These are phyloP conservation scores for Macrotus californicus DNA, from an alignment of 2,113 vertebrate species.

Conservation along the genomic window DNA sequence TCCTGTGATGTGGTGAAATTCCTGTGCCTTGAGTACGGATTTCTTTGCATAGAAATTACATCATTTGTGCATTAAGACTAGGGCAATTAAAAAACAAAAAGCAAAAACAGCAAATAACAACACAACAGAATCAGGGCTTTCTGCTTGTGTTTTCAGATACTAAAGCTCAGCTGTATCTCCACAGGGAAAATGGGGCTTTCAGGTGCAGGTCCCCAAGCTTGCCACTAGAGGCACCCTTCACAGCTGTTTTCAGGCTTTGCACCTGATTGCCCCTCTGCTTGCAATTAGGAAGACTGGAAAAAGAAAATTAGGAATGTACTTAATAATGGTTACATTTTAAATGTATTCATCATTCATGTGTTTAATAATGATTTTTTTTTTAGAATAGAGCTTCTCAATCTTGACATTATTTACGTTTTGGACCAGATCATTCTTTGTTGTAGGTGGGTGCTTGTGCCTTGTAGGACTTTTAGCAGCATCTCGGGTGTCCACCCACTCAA, in stretches of 20 bases:
- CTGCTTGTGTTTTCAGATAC: rapidly evolving
- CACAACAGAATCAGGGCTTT: rapidly evolving
- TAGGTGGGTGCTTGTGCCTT: rapidly evolving
- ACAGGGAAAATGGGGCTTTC: rapidly evolving
- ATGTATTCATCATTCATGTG: neutral
- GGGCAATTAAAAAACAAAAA: neutral
- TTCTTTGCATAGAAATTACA: neutral
- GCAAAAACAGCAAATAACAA: neutral
- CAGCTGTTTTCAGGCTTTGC: neutral
- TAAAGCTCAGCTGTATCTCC: rapidly evolving
- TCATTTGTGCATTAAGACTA: neutral
- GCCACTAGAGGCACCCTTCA: neutral
- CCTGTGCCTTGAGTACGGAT: neutral
- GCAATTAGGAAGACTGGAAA: neutral
- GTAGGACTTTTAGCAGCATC: neutral
- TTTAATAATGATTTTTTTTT: neutral
- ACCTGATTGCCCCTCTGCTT: too few relatives aligned
- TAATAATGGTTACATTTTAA: neutral
- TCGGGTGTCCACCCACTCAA: too few relatives aligned
- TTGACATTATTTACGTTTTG: too few relatives aligned
- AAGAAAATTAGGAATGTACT: neutral
- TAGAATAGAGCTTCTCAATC: neutral
- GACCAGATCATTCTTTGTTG: neutral
- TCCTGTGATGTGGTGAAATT: neutral
- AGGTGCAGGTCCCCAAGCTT: neutral